phyloP scores from a whole-genome alignment of 1,140 invertebrate genomes.

The Danaus melanippus region DNA sequence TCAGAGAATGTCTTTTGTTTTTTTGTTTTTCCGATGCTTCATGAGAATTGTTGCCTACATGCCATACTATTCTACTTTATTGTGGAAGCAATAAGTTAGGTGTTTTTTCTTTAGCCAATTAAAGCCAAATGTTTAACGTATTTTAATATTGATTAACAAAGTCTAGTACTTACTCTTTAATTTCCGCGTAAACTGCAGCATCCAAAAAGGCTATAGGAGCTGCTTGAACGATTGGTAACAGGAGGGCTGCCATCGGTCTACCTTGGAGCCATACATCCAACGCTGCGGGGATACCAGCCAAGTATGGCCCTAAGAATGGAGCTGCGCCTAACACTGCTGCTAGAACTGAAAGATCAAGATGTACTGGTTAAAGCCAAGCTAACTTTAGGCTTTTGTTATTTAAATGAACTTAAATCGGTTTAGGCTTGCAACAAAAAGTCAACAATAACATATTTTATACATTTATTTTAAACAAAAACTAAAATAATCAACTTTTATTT shows the following conservation, averaged over 20 bases:
- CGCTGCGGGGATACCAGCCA: conserved; percentile 93
- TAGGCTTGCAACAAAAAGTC: conserved; percentile 6
- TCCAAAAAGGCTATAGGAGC: conserved; percentile 93
- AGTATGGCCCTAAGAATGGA: conserved; percentile 95
- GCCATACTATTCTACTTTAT: too few species aligned
- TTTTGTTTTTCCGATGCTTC: too few species aligned
- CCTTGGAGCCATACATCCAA: conserved; percentile 95
- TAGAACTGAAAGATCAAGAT: conserved; percentile 74
- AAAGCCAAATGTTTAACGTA: too few species aligned
- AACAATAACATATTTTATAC: conserved; percentile 19
- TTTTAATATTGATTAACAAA: too few species aligned
- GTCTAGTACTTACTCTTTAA: conserved; percentile 86
- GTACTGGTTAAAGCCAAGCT: conserved; percentile 9
- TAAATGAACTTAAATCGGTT: not conserved
- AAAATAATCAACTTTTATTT: conserved; percentile 33
- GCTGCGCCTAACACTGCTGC: conserved; percentile 94
- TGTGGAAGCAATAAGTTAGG: too few species aligned
- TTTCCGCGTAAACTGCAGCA: conserved; percentile 96
- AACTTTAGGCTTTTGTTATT: not conserved
- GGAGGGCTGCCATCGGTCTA: conserved; percentile 80
- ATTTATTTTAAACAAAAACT: conserved; percentile 26
- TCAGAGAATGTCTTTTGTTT: too few species aligned
- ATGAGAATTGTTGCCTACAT: too few species aligned
- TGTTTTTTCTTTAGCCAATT: too few species aligned
- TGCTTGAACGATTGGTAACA: conserved; percentile 89